Evolutionary conservation across 2,888 invertebrate genomes (phyloP).

Genomic region (Troides helena): DNA sequence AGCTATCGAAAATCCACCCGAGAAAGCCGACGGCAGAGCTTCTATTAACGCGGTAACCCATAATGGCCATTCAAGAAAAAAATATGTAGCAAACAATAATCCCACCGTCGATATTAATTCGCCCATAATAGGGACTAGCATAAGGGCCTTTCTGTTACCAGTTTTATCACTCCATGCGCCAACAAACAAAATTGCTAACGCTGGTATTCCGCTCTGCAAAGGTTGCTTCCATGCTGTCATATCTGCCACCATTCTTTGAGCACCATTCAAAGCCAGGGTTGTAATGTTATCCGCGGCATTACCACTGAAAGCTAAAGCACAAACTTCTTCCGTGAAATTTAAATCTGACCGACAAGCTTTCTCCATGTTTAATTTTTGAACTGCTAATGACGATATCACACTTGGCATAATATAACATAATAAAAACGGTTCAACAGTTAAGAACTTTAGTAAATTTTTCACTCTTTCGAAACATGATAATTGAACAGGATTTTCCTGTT

Average conservation of each 20-base stretch:
- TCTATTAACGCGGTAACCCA: constrained; percentile 78
- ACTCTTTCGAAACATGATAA: constrained; percentile 35
- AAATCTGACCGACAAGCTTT: constrained; percentile 79
- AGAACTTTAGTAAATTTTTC: constrained; percentile 46
- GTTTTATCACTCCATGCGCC: constrained; percentile 83
- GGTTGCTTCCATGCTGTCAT: constrained; percentile 79
- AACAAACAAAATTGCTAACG: constrained; percentile 78
- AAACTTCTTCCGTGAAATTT: constrained; percentile 70
- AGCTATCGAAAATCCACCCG: constrained; percentile 79
- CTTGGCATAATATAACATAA: constrained; percentile 82
- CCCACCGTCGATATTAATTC: constrained; percentile 75
- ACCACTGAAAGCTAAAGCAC: constrained; percentile 62
- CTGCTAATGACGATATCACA: constrained; percentile 80
- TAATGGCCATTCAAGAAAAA: constrained; percentile 78
- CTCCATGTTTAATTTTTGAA: constrained; percentile 77
- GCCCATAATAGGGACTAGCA: constrained; percentile 78
- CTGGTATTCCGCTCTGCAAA: constrained; percentile 77
- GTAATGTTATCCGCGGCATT: constrained; percentile 53
- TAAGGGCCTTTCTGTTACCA: constrained; percentile 78
- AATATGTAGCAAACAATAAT: constrained; percentile 75
- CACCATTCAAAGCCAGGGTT: constrained; percentile 52
- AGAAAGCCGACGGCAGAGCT: constrained; percentile 77
- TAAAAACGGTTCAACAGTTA: constrained; percentile 84
- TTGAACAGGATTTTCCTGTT: constrained; percentile 6
- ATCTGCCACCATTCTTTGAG: constrained; percentile 69